Conservation (phyloP, 2,888 invertebrate genomes). For the Ormyrus pomaceus region DNA sequence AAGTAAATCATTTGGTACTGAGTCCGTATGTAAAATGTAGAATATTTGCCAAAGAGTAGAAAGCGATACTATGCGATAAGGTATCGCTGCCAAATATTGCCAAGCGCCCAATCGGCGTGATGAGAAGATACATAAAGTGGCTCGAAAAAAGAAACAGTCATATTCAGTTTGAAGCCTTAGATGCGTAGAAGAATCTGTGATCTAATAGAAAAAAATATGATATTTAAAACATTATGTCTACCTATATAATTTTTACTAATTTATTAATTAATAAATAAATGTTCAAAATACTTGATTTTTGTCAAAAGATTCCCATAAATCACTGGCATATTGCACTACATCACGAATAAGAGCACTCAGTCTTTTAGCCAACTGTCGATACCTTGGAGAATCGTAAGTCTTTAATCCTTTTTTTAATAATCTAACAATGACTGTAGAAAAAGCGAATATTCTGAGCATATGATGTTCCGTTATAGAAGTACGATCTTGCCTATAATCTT, state of each 20-base stretch:
- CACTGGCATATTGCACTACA: conserved; percentile 84
- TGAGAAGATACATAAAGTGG: conserved; percentile 83
- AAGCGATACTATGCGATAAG: conserved; percentile 80
- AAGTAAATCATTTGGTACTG: conserved; percentile 69
- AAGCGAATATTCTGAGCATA: conserved; percentile 83
- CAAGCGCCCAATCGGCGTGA: conserved; percentile 86
- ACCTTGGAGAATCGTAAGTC: conserved; percentile 81
- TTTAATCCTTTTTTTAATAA: conserved; percentile 82
- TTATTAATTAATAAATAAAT: conserved; percentile 58
- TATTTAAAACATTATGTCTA: too few relatives aligned
- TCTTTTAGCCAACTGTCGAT: conserved; percentile 84
- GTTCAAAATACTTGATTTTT: conserved; percentile 64
- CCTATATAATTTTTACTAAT: not conserved
- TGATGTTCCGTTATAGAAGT: conserved; percentile 79
- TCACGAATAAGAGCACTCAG: conserved; percentile 83
- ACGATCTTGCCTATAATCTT: conserved; percentile 76
- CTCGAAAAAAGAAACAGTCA: conserved; percentile 84
- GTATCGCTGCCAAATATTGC: conserved; percentile 88
- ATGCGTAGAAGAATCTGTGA: conserved; percentile 76
- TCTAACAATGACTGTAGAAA: conserved; percentile 81
- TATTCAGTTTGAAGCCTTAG: conserved; percentile 83
- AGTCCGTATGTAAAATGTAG: conserved; percentile 80
- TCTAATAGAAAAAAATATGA: conserved; percentile 57
- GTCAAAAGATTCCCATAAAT: conserved; percentile 81
- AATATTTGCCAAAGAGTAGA: conserved; percentile 82